These are phyloP conservation scores for Orthosia gracilis DNA, from an alignment of 2,888 invertebrate genomes.

Conservation along the genomic window DNA sequence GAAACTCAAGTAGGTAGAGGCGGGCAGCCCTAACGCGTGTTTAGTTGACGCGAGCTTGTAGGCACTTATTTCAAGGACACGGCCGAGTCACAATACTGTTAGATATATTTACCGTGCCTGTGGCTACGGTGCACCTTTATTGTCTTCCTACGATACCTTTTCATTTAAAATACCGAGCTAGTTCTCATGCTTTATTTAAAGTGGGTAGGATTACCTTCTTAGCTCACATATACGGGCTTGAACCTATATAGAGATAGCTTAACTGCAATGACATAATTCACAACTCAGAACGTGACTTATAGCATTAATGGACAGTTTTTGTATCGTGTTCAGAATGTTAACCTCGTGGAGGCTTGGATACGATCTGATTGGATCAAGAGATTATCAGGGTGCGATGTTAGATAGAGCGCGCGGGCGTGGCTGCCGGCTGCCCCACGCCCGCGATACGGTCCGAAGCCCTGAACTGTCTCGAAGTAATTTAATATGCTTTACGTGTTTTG, in stretches of 20 bases:
- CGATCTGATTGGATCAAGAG: slow-evolving; percentile 78
- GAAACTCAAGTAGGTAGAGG: no score
- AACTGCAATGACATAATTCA: slow-evolving; percentile 19
- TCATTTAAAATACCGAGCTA: slow-evolving; percentile 20
- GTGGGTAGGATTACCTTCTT: background rate
- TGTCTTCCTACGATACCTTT: slow-evolving; percentile 14
- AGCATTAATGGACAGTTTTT: slow-evolving; percentile 41
- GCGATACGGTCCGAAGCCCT: slow-evolving; percentile 38
- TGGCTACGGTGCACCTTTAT: slow-evolving; percentile 48
- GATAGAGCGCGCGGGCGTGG: slow-evolving; percentile 66
- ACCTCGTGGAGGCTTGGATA: slow-evolving; percentile 67
- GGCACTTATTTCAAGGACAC: no score
- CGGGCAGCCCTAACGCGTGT: no score
- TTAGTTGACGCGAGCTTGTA: no score
- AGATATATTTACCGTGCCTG: no score
- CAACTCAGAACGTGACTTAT: slow-evolving; percentile 25
- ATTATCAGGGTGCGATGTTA: slow-evolving; percentile 75
- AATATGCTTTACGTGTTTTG: slow-evolving; percentile 37
- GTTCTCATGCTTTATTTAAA: slow-evolving; percentile 22
- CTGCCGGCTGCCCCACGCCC: slow-evolving; percentile 47
- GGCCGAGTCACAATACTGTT: no score
- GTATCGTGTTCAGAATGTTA: slow-evolving; percentile 64
- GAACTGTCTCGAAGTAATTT: slow-evolving; percentile 35
- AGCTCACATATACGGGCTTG: slow-evolving; percentile 4
- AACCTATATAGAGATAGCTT: slow-evolving; percentile 1